Percentiles rank a stretch among this genome's conserved stretches.
Evolutionary conservation across 2,113 vertebrate species (phyloP).

Genomic region (Scartelaos histophorus): DNA sequence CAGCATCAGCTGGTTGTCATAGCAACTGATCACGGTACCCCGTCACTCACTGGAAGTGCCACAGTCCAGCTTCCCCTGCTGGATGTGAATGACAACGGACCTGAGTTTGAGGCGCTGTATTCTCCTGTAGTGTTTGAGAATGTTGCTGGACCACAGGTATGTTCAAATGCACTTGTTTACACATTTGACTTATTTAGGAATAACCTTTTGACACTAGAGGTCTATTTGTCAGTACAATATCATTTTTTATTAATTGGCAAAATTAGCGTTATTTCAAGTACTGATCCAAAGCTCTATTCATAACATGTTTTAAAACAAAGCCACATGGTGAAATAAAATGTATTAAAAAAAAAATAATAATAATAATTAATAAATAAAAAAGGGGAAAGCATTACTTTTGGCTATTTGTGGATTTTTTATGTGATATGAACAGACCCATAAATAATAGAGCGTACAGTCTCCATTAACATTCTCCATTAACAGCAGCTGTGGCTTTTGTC

Average conservation of each 20-base stretch:
- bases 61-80: constrained; percentile 82
- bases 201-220: background rate
- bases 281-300: no score
- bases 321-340: no score
- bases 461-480: background rate
- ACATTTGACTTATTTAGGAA: background rate
- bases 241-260: no score
- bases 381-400: no score
- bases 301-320: no score
- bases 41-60: constrained; percentile 77
- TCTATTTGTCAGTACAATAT: background rate
- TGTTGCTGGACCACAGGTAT: constrained; percentile 65
- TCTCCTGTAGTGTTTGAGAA: constrained; percentile 86
- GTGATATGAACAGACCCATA: background rate
- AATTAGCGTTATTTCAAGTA: no score
- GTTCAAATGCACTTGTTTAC: background rate
- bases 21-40: constrained; percentile 82
- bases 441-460: background rate
- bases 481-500: background rate
- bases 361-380: no score
- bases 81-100: constrained; percentile 89
- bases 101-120: constrained; percentile 82
- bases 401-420: background rate
- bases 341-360: no score
- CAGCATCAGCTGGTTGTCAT: constrained; percentile 81